Evolutionary conservation across 53 echinoderm and acorn worm species (phyloP).

Genomic region (Patiria pectinifera): DNA sequence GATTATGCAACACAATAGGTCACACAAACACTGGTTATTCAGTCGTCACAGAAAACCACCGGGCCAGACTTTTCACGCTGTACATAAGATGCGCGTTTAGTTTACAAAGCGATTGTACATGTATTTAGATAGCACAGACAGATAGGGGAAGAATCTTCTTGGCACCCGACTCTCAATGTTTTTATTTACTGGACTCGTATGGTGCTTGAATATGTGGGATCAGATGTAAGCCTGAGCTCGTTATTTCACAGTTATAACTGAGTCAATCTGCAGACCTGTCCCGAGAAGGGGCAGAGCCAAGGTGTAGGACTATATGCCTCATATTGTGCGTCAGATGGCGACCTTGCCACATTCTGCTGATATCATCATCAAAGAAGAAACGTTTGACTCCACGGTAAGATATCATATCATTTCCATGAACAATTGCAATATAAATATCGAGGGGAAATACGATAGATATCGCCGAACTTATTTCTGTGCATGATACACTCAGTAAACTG

Average conservation of each 20-base stretch:
- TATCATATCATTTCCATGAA: not conserved
- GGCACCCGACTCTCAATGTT: no score
- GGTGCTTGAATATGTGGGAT: not conserved
- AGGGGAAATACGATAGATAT: not conserved
- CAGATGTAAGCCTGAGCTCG: not conserved
- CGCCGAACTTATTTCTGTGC: no score
- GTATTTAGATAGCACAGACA: not conserved
- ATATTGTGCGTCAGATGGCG: conserved; percentile 54
- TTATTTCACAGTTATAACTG: not conserved
- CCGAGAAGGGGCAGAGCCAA: not conserved
- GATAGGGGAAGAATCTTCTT: not conserved
- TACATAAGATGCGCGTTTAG: not conserved
- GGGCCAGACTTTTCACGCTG: not conserved
- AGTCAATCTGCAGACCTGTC: not conserved
- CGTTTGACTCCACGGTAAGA: conserved; percentile 45
- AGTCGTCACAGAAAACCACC: conserved; percentile 1
- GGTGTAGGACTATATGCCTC: conserved; percentile 34
- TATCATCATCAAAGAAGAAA: conserved; percentile 50
- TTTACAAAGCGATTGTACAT: not conserved
- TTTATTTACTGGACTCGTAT: not conserved
- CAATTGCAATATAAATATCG: not conserved
- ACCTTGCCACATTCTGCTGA: conserved; percentile 31
- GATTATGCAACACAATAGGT: conserved; percentile 43
- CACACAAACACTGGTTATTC: conserved; percentile 13
- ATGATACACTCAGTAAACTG: no score